These are phyloP conservation scores for Pardalotus punctatus DNA, from an alignment of 2,113 vertebrate species.

Conservation along the genomic window DNA sequence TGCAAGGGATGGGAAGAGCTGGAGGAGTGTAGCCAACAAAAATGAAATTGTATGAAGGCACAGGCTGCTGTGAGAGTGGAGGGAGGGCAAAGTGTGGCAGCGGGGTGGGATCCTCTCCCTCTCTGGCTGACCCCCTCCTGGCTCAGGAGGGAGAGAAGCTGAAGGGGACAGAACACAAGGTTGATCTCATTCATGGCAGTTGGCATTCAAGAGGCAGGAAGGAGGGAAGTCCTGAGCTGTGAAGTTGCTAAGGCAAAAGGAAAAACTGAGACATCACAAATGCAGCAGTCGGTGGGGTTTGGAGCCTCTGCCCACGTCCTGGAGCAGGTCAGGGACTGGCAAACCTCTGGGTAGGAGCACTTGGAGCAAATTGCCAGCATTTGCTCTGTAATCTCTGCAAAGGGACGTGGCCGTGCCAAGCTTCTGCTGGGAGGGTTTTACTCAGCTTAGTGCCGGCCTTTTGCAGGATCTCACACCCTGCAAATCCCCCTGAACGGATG, in stretches of 20 bases:
- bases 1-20: background rate
- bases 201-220: background rate
- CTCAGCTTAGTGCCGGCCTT: background rate
- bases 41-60: background rate
- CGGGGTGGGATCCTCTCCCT: background rate
- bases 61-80: background rate
- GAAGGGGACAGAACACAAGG: background rate
- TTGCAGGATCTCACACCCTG: accelerated
- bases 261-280: background rate
- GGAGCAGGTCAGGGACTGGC: background rate
- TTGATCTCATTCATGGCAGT: background rate
- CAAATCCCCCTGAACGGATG: background rate
- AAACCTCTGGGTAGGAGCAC: background rate
- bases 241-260: background rate
- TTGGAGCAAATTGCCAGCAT: background rate
- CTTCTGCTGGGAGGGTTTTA: background rate
- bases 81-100: background rate
- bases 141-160: background rate
- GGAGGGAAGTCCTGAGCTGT: background rate
- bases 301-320: background rate
- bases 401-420: accelerated
- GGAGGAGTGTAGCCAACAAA: background rate
- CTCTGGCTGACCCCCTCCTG: background rate
- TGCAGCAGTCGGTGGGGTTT: accelerated
- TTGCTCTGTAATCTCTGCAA: background rate